Evolutionary conservation across 2,888 invertebrate species (phyloP), one percentile per base, ranked within the genome.

Genomic region (Xestia sexstrigata): DNA sequence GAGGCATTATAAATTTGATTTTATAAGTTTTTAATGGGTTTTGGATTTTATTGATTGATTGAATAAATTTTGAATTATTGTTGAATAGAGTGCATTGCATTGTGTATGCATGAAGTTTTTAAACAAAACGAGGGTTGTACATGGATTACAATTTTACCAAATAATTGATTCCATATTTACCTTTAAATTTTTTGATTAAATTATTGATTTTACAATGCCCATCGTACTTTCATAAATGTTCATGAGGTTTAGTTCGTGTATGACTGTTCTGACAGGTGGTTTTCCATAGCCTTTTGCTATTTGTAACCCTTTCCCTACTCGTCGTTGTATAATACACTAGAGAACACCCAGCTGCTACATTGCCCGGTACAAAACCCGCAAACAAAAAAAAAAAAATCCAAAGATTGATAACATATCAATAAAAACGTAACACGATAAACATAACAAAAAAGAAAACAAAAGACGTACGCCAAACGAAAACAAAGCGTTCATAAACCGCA

Each of bases 271-370:
- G 39, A 20, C 84, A 79, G 79, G 65, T 77, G 83, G 45, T 30
- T 39, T 8, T n/a, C 8, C 15, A 49, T n/a, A 47, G 52, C 80
- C 72, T 80, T 69, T 58, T 35, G 20, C 39, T 35, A 26, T 13
- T 26, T 39, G 8, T n/a, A 23, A 39, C 67, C 84, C 84, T 39
- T 69, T 17, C 26, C 15, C 23, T 26, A 26, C 1, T 60, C 49
- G 39, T 26, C 17, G 62, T 60, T 70, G 9, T 60, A 60, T 17
- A 66, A 47, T 26, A 63, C 15, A 60, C 26, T 60, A 17, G 26
- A 26, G 30, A 23, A 49, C n/a, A 65, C 11, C 52, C 84, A 81
- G 68, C 80, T 84, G 81, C 62, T 60, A 23, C 30, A 69, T 60
- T 65, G 49, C 13, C 4, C 35, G 30, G 15, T n/a, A 63, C 39